Evolutionary conservation across 2,113 vertebrate genomes (phyloP).

Genomic region (Serinus canaria): DNA sequence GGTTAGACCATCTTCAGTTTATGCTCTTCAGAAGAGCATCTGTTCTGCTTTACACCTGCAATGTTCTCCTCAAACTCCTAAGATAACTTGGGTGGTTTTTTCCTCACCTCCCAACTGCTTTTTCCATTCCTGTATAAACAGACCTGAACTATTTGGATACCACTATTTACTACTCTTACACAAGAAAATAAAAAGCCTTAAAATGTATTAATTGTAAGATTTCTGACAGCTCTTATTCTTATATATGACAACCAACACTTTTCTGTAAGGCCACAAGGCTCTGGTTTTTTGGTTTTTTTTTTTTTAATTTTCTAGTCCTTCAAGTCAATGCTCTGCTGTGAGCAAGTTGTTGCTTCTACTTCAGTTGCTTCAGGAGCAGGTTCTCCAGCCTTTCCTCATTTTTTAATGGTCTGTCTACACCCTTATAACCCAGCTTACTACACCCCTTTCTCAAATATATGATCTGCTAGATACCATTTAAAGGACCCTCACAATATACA

Average conservation of each 20-base stretch:
- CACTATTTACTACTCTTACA: neutral
- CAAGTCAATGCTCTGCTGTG: neutral
- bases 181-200: rapidly evolving
- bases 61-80: neutral
- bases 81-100: neutral
- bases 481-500: neutral
- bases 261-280: neutral
- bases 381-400: neutral
- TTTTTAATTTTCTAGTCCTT: neutral
- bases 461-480: neutral
- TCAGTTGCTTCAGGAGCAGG: neutral
- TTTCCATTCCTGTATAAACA: neutral
- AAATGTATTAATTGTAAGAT: neutral
- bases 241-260: neutral
- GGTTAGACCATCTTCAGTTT: neutral
- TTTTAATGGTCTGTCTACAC: neutral
- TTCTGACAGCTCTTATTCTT: neutral
- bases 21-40: neutral
- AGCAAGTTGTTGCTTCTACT: neutral
- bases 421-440: neutral
- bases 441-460: neutral
- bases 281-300: neutral
- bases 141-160: neutral
- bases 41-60: neutral
- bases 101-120: neutral